These are phyloP conservation scores for Orientallactaga bullata DNA, from an alignment of 2,113 vertebrate genomes.

Conservation along the genomic window DNA sequence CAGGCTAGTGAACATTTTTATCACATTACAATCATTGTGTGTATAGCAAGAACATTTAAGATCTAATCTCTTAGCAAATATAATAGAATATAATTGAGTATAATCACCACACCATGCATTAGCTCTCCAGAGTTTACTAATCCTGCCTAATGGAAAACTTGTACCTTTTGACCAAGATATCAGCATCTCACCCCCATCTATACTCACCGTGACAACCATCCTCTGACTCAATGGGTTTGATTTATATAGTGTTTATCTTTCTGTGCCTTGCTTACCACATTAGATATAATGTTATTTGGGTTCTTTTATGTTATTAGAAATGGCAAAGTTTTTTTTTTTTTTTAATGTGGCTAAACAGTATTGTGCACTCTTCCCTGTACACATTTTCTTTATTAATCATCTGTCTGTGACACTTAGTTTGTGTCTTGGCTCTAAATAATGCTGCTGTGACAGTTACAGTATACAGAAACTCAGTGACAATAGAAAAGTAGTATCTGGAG, in stretches of 20 bases:
- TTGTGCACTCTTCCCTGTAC: background rate
- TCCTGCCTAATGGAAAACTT: background rate
- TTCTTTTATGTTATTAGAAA: background rate
- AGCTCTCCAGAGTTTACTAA: background rate
- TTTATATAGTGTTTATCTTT: background rate
- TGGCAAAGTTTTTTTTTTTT: background rate
- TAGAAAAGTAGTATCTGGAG: background rate
- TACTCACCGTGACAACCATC: background rate
- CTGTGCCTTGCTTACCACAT: background rate
- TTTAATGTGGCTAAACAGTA: background rate
- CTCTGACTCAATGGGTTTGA: no score
- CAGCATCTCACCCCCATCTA: no score
- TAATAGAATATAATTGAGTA: background rate
- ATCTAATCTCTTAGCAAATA: background rate
- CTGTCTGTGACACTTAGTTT: background rate
- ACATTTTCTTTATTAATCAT: background rate
- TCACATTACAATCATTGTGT: background rate
- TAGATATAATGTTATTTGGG: background rate
- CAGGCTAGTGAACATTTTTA: background rate
- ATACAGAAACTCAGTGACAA: background rate
- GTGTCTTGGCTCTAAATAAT: background rate
- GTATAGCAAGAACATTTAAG: background rate
- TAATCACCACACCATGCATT: background rate
- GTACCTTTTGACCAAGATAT: background rate
- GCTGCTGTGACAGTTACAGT: background rate